These are phyloP conservation scores for Sardina pilchardus DNA, from an alignment of 2,113 vertebrate species.

Conservation along the genomic window DNA sequence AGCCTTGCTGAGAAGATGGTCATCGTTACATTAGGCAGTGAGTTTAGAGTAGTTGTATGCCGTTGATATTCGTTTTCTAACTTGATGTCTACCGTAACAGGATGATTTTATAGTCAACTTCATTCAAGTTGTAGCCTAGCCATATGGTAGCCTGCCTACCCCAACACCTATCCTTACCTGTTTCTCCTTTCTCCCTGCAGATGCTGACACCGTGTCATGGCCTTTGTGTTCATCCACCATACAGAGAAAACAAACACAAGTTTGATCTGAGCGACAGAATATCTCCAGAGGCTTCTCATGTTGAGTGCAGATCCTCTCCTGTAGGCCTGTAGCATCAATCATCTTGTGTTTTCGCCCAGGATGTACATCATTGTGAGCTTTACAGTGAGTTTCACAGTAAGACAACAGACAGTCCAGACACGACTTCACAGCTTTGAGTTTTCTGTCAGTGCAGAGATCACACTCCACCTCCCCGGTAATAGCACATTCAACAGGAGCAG, in stretches of 20 bases:
- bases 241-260: neutral
- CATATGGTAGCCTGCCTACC: too few species aligned
- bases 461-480: neutral
- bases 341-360: neutral
- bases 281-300: neutral
- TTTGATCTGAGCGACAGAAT: conserved; percentile 1
- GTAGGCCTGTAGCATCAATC: neutral
- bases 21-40: too few species aligned
- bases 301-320: neutral
- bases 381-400: neutral
- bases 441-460: neutral
- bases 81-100: too few species aligned
- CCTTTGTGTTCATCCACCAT: conserved; percentile 1
- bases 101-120: too few species aligned
- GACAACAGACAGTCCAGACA: neutral
- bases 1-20: too few species aligned
- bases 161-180: neutral
- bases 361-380: neutral
- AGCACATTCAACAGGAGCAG: neutral
- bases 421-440: too few species aligned
- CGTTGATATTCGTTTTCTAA: too few species aligned
- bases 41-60: too few species aligned
- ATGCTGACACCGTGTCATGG: neutral
- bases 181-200: conserved; percentile 10
- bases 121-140: too few species aligned